These are phyloP conservation scores for Crypturellus tataupa DNA, from an alignment of 2,797 vertebrate species.

Conservation along the genomic window DNA sequence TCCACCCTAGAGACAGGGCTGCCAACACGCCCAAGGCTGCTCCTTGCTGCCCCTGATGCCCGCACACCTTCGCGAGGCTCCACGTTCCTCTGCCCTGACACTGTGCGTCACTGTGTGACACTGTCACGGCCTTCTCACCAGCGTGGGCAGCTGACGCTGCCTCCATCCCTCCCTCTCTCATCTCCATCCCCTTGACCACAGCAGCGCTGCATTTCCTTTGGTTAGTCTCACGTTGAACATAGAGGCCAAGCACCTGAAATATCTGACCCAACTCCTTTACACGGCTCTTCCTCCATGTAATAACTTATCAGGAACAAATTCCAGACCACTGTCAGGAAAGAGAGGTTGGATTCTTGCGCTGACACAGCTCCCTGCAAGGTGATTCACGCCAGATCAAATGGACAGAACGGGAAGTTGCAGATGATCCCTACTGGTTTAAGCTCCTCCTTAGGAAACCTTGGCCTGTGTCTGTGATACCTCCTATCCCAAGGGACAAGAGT, in stretches of 20 bases:
- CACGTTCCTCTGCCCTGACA: not conserved
- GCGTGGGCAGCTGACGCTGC: not conserved
- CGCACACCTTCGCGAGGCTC: not conserved
- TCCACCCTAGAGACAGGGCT: not conserved
- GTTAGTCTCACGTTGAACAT: not conserved
- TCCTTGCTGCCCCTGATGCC: not conserved
- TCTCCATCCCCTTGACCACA: not conserved
- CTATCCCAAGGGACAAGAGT: not conserved
- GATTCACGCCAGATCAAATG: rapidly evolving
- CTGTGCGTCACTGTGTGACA: no score
- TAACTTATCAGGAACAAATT: not conserved
- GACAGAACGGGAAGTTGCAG: not conserved
- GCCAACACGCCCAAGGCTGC: not conserved
- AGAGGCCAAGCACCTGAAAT: not conserved
- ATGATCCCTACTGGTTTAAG: not conserved
- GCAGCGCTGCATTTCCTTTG: not conserved
- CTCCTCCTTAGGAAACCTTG: constrained; percentile 1
- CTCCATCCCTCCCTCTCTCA: not conserved
- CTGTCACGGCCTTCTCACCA: not conserved
- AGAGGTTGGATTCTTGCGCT: not conserved
- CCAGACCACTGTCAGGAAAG: not conserved
- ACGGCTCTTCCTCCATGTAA: not conserved
- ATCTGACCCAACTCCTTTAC: not conserved
- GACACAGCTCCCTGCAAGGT: not conserved
- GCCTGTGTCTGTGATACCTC: not conserved